Evolutionary conservation across 2,888 invertebrate species (phyloP), one percentile per base, ranked within the genome.

Genomic region (Eristalis arbustorum): DNA sequence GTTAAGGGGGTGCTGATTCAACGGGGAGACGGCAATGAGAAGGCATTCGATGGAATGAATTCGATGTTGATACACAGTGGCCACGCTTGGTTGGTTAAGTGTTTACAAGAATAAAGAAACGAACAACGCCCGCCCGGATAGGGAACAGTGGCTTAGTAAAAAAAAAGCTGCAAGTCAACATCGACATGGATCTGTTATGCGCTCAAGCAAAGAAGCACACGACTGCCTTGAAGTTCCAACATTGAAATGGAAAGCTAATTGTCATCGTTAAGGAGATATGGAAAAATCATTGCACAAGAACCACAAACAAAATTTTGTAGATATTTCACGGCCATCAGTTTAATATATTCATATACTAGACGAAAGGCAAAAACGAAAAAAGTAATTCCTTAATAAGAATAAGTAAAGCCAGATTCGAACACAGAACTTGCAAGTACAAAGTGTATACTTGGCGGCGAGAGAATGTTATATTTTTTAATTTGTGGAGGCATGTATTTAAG

Each of bases 161-260:
- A 84, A 81, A 81, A 81, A n/a, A n/a, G n/a, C n/a, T 81, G 84
- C 81, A 81, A 85, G 84, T 85, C 75, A 62, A 72, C 75, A 80
- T 77, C 71, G 67, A 67, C 71, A 80, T 84, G 81, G 72, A 63
- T 80, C 81, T 68, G 76, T 81, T 81, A 76, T 76, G 84, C 84
- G 59, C 64, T 61, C 71, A 76, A 76, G 76, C 76, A 78, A 42
- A 77, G 77, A 84, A 75, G 69, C 5, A 42, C n/a, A 18, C 8
- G 49, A 8, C 18, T 49, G 49, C 49, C 49, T 49, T 49, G 49
- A 18, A 22, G 40, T 18, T 37, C 37, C 37, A 22, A 72, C 40
- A 66, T 59, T 31, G 37, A 61, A 66, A 61, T 73, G 49, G 79
- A 79, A 79, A 79, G 79, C 66, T 18, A 10, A 56, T 5, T 56